phyloP scores from a whole-genome alignment of 2,797 vertebrate species.

The Ammospiza maritima region DNA sequence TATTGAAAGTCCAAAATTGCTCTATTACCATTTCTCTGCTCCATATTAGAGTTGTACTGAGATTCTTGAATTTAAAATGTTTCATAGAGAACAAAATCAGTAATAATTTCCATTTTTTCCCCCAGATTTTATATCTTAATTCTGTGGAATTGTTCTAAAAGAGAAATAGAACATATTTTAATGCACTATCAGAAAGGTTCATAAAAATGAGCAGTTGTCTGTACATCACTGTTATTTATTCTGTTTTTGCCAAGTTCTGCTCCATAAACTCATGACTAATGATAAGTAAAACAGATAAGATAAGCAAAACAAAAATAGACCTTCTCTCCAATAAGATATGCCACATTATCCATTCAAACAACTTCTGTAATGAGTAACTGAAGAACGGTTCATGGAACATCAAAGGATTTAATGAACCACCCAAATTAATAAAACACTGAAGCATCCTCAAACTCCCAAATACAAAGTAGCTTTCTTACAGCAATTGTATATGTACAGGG shows the following conservation, averaged over 20 bases:
- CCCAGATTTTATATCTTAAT: not conserved
- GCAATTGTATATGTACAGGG: not conserved
- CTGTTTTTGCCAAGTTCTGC: constrained; percentile 14
- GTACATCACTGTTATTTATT: not conserved
- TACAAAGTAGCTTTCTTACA: not conserved
- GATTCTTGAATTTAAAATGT: not conserved
- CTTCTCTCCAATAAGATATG: constrained; percentile 27
- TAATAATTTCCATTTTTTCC: not conserved
- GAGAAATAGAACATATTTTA: not conserved
- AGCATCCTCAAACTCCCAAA: not conserved
- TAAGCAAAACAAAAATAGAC: constrained; percentile 54
- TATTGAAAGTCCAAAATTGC: not conserved
- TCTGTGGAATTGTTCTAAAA: not conserved
- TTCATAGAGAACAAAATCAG: not conserved
- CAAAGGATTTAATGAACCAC: constrained; percentile 53
- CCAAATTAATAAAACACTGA: constrained; percentile 19
- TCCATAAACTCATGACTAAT: constrained; percentile 55
- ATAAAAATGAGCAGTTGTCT: constrained; percentile 1
- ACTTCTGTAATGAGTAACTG: not conserved
- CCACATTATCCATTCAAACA: constrained; percentile 55
- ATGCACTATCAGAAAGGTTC: not conserved
- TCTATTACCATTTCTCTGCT: not conserved
- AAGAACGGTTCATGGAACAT: constrained; percentile 35
- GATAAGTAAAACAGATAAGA: constrained; percentile 60
- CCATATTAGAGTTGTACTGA: not conserved